Evolutionary conservation across 2,113 vertebrate species (phyloP).

Genomic region (Esox niger): DNA sequence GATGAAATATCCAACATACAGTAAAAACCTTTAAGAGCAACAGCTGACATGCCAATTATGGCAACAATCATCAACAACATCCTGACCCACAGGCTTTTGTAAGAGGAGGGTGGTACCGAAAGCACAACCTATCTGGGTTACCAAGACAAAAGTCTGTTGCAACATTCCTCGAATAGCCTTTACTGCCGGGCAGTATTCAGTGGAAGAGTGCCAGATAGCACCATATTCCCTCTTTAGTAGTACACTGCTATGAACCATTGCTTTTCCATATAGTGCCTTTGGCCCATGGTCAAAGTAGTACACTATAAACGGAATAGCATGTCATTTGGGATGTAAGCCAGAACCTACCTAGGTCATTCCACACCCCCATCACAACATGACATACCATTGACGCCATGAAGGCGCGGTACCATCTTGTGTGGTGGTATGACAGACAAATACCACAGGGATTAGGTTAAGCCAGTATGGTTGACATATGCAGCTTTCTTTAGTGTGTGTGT

Average conservation of each 20-base stretch:
- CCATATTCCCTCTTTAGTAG: too few species aligned
- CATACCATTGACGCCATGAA: neutral
- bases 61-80: slow-evolving; percentile 8
- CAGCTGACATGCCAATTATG: neutral
- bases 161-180: neutral
- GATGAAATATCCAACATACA: too few species aligned
- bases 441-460: slow-evolving; percentile 2
- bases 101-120: neutral
- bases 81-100: neutral
- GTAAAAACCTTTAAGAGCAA: neutral
- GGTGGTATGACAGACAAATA: slow-evolving; percentile 6
- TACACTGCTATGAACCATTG: too few species aligned
- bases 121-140: neutral
- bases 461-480: neutral
- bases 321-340: too few species aligned
- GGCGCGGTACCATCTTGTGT: slow-evolving; percentile 6
- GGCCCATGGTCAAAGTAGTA: too few species aligned
- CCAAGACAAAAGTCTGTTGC: neutral
- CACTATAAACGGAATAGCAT: too few species aligned
- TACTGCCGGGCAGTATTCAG: neutral
- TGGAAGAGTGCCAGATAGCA: neutral
- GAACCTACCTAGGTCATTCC: neutral
- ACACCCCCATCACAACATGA: neutral
- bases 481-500: too few species aligned
- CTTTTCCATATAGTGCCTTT: too few species aligned